These are phyloP conservation scores for Thera obeliscata DNA, from an alignment of 2,888 invertebrate genomes.

Conservation along the genomic window DNA sequence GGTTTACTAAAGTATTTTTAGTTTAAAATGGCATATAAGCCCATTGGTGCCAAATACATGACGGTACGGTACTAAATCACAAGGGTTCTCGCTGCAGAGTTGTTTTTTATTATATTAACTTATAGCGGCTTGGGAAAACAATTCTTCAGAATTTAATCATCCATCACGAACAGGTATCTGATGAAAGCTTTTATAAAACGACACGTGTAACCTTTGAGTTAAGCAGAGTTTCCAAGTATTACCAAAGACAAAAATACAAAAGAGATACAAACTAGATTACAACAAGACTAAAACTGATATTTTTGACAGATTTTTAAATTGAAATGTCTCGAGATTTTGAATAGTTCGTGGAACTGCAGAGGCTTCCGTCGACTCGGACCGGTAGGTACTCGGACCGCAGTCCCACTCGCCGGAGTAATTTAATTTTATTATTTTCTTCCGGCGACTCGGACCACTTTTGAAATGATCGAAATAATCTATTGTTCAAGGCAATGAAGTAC, in stretches of 20 bases:
- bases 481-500: too few species aligned
- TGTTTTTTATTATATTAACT: neutral
- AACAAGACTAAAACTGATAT: neutral
- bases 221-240: neutral
- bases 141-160: conserved; percentile 15
- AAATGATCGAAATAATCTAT: too few species aligned
- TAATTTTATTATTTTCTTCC: too few species aligned
- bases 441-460: too few species aligned
- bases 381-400: too few species aligned
- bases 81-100: conserved; percentile 9
- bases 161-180: conserved; percentile 9
- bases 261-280: neutral
- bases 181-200: conserved; percentile 16
- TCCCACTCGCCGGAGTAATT: too few species aligned
- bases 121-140: conserved; percentile 4
- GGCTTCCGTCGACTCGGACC: too few species aligned
- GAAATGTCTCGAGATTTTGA: neutral
- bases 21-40: neutral
- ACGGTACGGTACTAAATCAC: conserved; percentile 26
- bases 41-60: conserved; percentile 26
- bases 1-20: neutral
- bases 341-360: neutral
- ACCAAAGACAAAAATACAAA: neutral
- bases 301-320: neutral
- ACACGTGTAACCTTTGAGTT: conserved; percentile 15